Percentiles rank a stretch among this genome's conserved stretches.
Conservation (phyloP, 2,113 vertebrate genomes). For the Stigmatopora argus region DNA sequence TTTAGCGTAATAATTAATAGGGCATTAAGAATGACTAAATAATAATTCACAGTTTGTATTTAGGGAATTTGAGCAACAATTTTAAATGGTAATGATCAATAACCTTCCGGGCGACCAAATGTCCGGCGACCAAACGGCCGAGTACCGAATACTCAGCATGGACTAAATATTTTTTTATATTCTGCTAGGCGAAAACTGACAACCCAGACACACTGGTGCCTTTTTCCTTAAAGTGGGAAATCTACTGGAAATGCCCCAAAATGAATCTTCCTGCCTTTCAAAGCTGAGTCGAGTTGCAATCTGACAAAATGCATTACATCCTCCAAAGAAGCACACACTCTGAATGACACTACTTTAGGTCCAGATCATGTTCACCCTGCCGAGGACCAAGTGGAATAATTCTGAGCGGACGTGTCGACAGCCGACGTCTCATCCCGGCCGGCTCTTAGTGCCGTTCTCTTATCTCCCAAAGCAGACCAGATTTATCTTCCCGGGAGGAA, state of each 20-base stretch:
- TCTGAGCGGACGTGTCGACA: conserved; percentile 52
- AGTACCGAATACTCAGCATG: background rate
- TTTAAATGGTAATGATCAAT: too few species aligned
- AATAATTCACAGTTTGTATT: too few species aligned
- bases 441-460: conserved; percentile 63
- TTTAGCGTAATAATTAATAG: too few species aligned
- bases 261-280: conserved; percentile 56
- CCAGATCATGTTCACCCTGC: background rate
- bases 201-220: conserved; percentile 19
- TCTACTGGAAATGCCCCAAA: conserved; percentile 54
- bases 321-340: conserved; percentile 16
- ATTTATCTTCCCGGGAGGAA: conserved; percentile 73
- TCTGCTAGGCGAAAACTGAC: background rate
- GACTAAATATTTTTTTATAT: conserved; percentile 32
- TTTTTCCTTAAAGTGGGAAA: conserved; percentile 41
- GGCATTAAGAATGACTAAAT: too few species aligned
- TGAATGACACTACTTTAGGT: conserved; percentile 47
- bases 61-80: too few species aligned
- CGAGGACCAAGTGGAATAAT: background rate
- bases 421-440: conserved; percentile 51
- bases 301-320: conserved; percentile 59
- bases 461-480: conserved; percentile 61
- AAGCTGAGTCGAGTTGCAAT: conserved; percentile 46
- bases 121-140: too few species aligned
- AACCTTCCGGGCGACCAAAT: too few species aligned